Evolutionary conservation across 2,113 vertebrate genomes (phyloP), one percentile per base, ranked within the genome.

Genomic region (Prionailurus viverrinus): DNA sequence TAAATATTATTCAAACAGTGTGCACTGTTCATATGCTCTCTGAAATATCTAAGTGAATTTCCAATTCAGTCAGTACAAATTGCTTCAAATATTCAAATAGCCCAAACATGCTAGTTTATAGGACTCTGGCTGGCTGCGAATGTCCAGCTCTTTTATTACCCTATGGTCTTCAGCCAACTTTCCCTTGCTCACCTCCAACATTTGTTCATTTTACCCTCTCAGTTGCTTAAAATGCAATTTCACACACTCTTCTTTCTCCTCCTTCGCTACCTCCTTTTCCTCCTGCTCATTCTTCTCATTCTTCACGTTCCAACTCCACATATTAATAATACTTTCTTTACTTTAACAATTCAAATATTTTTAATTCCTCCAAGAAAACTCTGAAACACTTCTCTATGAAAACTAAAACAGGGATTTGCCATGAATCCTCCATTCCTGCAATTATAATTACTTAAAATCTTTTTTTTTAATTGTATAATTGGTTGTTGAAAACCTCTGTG

Each of bases 251-350:
- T 45, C 33, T 16, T 69, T 61, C 48, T 61, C 7, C 4, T 84
- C n/a, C 0, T 45, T n/a, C 2, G 18, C n/a, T 3, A 39, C 0
- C 5, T 45, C 12, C 5, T 15, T 2, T 19, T 78, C 21, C 25
- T 63, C n/a, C 11, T 48, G 13, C 8, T 71, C 13, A 7, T 79
- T 4, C 13, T 82, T 3, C 9, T 84, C 12, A 16, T 68, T 80
- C 27, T 85, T 80, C 25, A 53, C 5, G 12, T 71, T 76, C 27
- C 23, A 79, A 68, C 3, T 0, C 7, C 55, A 66, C 7, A 48
- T 0, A 48, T 29, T 29, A 71, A 53, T 36, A 45, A 61, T 36
- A 36, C 5, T 51, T 5, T 21, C 27, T 82, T 53, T 58, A 36
- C 36, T 71, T 94, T 41, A 69, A 45, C 4, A 12, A 36, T 8